Conservation (phyloP, 2,113 vertebrate genomes). For the Hippocampus zosterae region DNA sequence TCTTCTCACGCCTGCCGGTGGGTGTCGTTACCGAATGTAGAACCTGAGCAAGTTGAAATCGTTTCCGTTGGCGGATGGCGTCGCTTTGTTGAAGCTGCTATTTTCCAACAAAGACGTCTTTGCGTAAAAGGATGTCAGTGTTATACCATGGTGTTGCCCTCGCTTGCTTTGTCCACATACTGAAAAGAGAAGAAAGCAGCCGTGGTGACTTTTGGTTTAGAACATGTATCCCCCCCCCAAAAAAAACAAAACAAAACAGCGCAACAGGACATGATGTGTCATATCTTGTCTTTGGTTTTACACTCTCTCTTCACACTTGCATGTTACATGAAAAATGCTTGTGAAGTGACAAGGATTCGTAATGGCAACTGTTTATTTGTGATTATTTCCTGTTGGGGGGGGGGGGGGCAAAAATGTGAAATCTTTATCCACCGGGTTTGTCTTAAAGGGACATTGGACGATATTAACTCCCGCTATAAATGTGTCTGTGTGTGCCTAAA, state of each 20-base stretch:
- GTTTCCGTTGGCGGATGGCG: slow-evolving; percentile 25
- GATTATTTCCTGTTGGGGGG: too few relatives aligned
- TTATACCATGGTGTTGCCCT: slow-evolving; percentile 99
- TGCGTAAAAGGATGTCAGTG: slow-evolving; percentile 50
- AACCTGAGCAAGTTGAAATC: slow-evolving; percentile 20
- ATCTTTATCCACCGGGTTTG: background rate
- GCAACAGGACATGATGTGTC: background rate
- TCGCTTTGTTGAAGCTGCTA: slow-evolving; percentile 41
- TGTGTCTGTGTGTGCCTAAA: slow-evolving; percentile 11
- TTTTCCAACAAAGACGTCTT: slow-evolving; percentile 15
- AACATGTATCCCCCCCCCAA: background rate
- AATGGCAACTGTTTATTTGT: too few relatives aligned
- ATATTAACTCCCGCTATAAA: background rate
- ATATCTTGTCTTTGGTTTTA: background rate
- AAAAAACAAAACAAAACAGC: slow-evolving; percentile 4
- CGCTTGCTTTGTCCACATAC: slow-evolving; percentile 92
- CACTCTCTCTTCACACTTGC: too few relatives aligned
- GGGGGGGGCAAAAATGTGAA: too few relatives aligned
- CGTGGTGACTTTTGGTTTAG: slow-evolving; percentile 8
- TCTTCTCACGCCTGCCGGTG: slow-evolving; percentile 24
- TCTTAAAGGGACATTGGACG: background rate
- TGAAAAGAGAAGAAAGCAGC: slow-evolving; percentile 56
- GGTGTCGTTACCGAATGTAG: slow-evolving; percentile 12
- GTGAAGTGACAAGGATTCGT: background rate
- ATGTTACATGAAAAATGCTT: background rate